Base-by-base conservation (phyloP, 2,113 vertebrate genomes). In the Forbesichthys agassizii region DNA sequence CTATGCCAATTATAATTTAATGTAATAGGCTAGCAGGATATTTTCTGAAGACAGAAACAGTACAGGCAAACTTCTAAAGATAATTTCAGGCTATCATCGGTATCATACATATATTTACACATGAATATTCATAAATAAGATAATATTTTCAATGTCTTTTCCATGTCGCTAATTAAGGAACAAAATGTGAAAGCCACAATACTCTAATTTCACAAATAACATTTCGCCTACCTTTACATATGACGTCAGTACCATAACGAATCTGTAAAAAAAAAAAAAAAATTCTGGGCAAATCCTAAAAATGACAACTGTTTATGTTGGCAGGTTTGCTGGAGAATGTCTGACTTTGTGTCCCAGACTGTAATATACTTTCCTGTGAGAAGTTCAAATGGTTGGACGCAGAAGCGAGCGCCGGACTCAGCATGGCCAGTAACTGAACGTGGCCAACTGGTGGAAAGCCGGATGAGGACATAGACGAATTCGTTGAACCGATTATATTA, bases 341-440 rank as follows among this genome's bases (percentile, higher is more conserved):
- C 84, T 95, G 92, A 71, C 91, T 90, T 72, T 93, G 93, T 53
- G 93, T 86, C 56, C 83, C 88, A 13, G 87, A 77, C 55, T 91
- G 94, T 73, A 95, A 88, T 55, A 96, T 89, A 36, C 89, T 85
- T 77, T 98, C 96, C 89, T 93, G 92, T 63, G 95, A 71, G 82
- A 96, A 89, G 90, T 92, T 94, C 92, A 96, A 90, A 81, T 95
- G 96, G 85, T 89, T 94, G 57, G 95, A 95, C 70, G 94, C 92
- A 10, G 95, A 95, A 64, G 95, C 90, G 91, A 97, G 90, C 2
- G 95, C 93, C 9, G 96, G 96, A 76, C 92, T 95, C 80, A 98
- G 79, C 93, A 98, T 95, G 61, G 96, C 95, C 89, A 98, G 84
- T 86, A 98, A 96, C 83, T 95, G 96, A 20, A 95, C 93, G 88